These are phyloP conservation scores for Oopsacas minuta DNA, from an alignment of 37 sponge, comb jelly and placozoan species.

Conservation along the genomic window DNA sequence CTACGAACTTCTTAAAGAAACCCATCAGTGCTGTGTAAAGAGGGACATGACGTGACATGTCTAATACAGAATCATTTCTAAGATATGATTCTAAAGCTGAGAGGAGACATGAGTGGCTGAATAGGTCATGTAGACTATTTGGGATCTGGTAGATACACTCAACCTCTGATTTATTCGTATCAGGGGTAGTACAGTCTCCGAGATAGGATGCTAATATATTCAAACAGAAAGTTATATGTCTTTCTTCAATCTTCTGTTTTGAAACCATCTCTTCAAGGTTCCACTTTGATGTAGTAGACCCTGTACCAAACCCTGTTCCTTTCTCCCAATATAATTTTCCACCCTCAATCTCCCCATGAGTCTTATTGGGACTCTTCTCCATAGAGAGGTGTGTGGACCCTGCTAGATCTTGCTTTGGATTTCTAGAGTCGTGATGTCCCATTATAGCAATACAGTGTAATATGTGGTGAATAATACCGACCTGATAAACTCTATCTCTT, in stretches of 20 bases:
- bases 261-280: conserved; percentile 47
- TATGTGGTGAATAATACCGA: conserved; percentile 45
- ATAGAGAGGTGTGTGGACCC: neutral
- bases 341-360: neutral
- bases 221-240: conserved; percentile 26
- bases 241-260: conserved; percentile 52
- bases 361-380: neutral
- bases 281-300: conserved; percentile 57
- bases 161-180: neutral
- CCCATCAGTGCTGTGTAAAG: conserved; percentile 49
- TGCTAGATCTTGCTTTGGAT: conserved; percentile 12
- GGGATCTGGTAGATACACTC: neutral
- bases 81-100: conserved; percentile 62
- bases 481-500: conserved; percentile 9
- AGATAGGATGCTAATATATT: conserved; percentile 15
- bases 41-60: conserved; percentile 64
- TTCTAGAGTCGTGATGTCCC: conserved; percentile 36
- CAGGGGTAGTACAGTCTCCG: neutral
- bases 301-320: conserved; percentile 85
- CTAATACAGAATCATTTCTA: conserved; percentile 71
- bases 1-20: conserved; percentile 29
- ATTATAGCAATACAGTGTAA: conserved; percentile 36
- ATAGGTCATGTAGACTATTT: conserved; percentile 20
- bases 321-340: conserved; percentile 73
- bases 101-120: conserved; percentile 48